These are phyloP conservation scores for Ameiurus melas DNA, from an alignment of 2,113 vertebrate species.

Conservation along the genomic window DNA sequence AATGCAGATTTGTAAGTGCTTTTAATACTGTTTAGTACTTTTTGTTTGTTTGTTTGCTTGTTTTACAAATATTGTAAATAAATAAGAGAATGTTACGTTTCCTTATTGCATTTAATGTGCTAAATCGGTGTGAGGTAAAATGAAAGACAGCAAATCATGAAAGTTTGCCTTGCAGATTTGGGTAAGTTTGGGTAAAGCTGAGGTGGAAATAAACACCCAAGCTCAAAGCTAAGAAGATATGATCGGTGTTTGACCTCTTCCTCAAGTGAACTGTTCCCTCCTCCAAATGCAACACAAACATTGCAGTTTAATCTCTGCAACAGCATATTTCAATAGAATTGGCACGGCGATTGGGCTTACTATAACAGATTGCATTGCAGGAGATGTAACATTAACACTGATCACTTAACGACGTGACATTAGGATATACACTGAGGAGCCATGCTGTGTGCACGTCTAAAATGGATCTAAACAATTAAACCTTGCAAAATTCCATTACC, in stretches of 20 bases:
- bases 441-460: slow-evolving; percentile 21
- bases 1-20: not conserved
- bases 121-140: not conserved
- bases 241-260: slow-evolving; percentile 7
- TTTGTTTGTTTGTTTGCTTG: too few relatives aligned
- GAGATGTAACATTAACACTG: slow-evolving; percentile 68
- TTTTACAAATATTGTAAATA: not conserved
- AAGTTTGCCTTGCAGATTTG: not conserved
- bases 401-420: slow-evolving; percentile 64
- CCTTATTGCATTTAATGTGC: not conserved
- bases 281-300: not conserved
- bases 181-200: slow-evolving; percentile 23
- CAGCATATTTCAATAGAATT: not conserved
- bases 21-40: not conserved
- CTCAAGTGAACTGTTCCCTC: not conserved
- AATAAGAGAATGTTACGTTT: not conserved
- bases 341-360: not conserved
- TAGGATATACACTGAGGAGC: slow-evolving; percentile 31
- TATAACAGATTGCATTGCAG: slow-evolving; percentile 48
- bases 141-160: not conserved
- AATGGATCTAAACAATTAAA: slow-evolving; percentile 16
- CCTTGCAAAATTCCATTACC: not conserved
- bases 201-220: not conserved
- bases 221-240: slow-evolving; percentile 9
- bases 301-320: slow-evolving; percentile 28